These are phyloP conservation scores for Stenchaetothrips biformis DNA, from an alignment of 2,888 invertebrate species.

Conservation along the genomic window DNA sequence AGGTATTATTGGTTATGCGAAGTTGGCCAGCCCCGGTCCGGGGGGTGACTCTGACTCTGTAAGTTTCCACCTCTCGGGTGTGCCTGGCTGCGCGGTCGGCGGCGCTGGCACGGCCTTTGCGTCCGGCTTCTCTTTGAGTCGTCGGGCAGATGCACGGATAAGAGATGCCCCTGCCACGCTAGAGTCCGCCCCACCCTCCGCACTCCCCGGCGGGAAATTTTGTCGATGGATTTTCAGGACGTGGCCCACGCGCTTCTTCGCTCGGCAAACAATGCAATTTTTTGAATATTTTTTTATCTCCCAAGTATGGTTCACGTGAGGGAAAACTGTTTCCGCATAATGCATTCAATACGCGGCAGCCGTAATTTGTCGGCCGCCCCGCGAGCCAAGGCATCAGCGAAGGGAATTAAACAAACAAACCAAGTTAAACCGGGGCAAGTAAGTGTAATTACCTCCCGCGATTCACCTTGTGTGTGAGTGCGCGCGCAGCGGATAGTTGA, in stretches of 20 bases:
- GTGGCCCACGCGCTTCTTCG: too few relatives aligned
- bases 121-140: neutral
- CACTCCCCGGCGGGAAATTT: neutral
- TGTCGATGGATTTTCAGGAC: too few relatives aligned
- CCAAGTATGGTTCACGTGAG: too few relatives aligned
- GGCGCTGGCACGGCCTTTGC: neutral
- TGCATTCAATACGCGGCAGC: neutral
- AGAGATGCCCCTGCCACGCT: neutral
- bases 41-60: too few relatives aligned
- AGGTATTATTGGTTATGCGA: too few relatives aligned
- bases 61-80: too few relatives aligned
- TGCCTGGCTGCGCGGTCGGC: neutral
- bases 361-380: too few relatives aligned
- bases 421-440: neutral
- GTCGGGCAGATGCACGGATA: neutral
- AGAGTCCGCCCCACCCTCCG: neutral
- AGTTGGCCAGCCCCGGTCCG: too few relatives aligned
- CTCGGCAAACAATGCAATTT: too few relatives aligned
- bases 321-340: neutral
- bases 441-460: conserved; percentile 18
- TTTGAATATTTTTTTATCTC: too few relatives aligned
- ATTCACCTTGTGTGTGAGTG: neutral
- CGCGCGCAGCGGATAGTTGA: neutral
- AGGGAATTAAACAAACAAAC: conserved; percentile 8
- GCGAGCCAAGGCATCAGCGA: neutral